These are phyloP conservation scores for Gila orcuttii DNA, from an alignment of 2,113 vertebrate species.

Conservation along the genomic window DNA sequence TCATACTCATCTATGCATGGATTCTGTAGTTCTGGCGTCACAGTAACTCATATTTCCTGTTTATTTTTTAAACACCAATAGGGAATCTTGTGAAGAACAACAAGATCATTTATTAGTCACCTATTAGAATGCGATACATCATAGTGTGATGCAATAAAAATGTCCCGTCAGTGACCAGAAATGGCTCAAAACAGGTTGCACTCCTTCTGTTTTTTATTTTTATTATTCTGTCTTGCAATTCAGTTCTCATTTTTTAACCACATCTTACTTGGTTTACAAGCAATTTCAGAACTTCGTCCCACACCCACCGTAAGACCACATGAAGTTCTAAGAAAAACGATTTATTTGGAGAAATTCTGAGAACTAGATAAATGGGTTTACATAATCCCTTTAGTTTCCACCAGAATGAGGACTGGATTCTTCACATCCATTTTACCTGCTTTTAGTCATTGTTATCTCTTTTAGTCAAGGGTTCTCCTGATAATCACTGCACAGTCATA, in stretches of 20 bases:
- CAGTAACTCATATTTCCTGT: slow-evolving; percentile 62
- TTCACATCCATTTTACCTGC: neutral
- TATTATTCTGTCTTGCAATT: neutral
- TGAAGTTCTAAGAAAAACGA: neutral
- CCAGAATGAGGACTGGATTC: neutral
- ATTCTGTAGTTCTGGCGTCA: slow-evolving; percentile 65
- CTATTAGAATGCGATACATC: neutral
- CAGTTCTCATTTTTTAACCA: neutral
- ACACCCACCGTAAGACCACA: neutral
- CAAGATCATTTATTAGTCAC: neutral
- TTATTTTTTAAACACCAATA: neutral
- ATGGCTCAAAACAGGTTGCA: neutral
- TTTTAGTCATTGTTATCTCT: neutral
- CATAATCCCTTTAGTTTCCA: neutral
- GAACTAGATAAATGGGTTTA: neutral
- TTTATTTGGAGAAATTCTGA: neutral
- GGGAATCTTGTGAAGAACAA: neutral
- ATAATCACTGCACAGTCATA: neutral
- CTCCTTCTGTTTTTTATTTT: neutral
- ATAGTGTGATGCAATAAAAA: neutral
- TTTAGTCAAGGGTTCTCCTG: neutral
- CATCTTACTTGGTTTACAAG: neutral
- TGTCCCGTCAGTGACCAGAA: neutral
- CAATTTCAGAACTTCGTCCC: neutral
- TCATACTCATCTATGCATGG: slow-evolving; percentile 64